Evolutionary conservation across 2,113 vertebrate species (phyloP).

Genomic region (Actenoides lindsayi): DNA sequence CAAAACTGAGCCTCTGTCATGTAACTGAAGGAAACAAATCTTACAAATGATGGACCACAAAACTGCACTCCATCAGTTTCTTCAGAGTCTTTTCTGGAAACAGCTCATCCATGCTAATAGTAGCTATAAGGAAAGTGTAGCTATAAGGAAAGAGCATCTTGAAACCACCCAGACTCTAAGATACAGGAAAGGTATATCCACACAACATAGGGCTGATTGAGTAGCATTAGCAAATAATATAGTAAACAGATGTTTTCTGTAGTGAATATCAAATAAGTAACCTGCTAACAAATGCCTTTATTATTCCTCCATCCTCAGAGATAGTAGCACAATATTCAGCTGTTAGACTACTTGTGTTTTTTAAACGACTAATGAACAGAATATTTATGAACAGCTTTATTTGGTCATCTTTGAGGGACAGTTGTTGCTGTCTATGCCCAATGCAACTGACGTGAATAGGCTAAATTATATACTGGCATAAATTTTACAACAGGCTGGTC

Average conservation of each 20-base stretch:
- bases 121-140: neutral
- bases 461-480: neutral
- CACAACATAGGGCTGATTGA: neutral
- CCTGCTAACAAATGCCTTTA: neutral
- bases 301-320: neutral
- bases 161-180: neutral
- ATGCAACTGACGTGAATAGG: neutral
- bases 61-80: neutral
- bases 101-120: neutral
- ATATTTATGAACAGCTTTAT: neutral
- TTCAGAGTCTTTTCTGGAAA: neutral
- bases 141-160: neutral
- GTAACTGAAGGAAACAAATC: neutral
- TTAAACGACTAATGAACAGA: neutral
- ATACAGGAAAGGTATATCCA: neutral
- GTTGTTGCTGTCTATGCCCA: neutral
- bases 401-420: neutral
- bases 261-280: neutral
- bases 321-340: neutral
- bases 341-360: neutral
- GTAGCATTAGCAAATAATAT: neutral
- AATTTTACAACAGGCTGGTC: neutral
- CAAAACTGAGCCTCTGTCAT: neutral
- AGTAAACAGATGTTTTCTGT: neutral
- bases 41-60: neutral